phyloP scores from a whole-genome alignment of 2,113 vertebrate species.

The Patagioenas fasciata region DNA sequence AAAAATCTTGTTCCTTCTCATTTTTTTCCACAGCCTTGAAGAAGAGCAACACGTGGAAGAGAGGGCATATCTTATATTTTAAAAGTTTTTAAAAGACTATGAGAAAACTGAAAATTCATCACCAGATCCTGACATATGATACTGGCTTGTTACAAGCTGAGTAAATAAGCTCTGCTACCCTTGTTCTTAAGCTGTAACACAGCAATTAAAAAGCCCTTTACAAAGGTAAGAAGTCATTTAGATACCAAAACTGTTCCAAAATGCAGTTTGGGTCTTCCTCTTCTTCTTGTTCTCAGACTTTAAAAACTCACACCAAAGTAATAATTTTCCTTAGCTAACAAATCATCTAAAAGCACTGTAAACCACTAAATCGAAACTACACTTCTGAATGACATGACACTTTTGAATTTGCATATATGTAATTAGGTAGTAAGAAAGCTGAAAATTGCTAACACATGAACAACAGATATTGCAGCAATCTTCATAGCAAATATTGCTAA shows the following conservation, averaged over 20 bases:
- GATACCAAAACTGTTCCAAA: neutral
- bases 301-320: neutral
- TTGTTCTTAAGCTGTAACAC: neutral
- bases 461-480: neutral
- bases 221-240: neutral
- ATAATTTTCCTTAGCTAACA: neutral
- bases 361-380: neutral
- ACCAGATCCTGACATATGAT: neutral
- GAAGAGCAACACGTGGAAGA: neutral
- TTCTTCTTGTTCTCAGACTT: neutral
- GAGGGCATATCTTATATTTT: neutral
- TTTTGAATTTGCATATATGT: neutral
- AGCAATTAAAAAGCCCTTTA: neutral
- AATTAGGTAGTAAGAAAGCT: neutral
- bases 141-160: neutral
- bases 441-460: neutral
- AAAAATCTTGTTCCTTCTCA: neutral
- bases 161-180: neutral
- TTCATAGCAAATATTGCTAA: neutral
- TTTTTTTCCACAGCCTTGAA: neutral
- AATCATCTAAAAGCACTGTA: neutral
- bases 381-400: neutral
- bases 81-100: neutral
- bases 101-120: neutral
- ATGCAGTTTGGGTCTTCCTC: neutral